Evolutionary conservation across 1,140 invertebrate genomes (phyloP), one percentile per base, ranked within the genome.

Genomic region (Lepidostoma basale): DNA sequence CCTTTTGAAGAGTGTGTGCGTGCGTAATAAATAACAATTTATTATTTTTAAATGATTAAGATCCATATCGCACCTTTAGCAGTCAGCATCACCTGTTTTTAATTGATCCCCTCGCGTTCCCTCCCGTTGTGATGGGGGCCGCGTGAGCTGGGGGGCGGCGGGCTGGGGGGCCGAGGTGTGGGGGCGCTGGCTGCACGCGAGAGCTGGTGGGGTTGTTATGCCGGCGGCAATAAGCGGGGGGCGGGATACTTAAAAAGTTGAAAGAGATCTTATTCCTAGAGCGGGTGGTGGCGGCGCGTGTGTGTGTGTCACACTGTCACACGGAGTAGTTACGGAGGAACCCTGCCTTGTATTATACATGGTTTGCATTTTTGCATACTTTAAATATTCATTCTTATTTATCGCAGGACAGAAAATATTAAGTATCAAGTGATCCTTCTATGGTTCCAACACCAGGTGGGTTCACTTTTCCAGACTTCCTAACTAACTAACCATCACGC

Each of bases 241-340:
- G 47, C n/a, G 23, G 49, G 65, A 59, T 64, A 68, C 69, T 71
- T 71, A 64, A 71, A 71, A 71, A 68, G 47, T 71, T 71, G 49
- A 71, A 71, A 71, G 52, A 71, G 65, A 71, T 67, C 69, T 71
- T 68, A 63, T 45, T 63, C 60, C 14, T 47, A 23, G 22, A 39
- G 30, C 33, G 54, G 30, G 18, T 36, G 20, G 8, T 5, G 33
- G 3, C n/a, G 49, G 26, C 16, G 20, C 26, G 12, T 47, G 20
- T 23, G 10, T 20, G 25, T 54, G 25, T 54, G 0, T 10, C 25
- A 10, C 3, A 20, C 30, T 33, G 5, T 6, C 5, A 12, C 12
- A 12, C 30, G 6, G 6, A 5, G 30, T 33, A 12, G 30, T 6
- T 6, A 33, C 6, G 5, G 5, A 3, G 20, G 25, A 1, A 30